These are phyloP conservation scores for Mellilla xanthometata DNA, from an alignment of 2,888 invertebrate genomes.

Conservation along the genomic window DNA sequence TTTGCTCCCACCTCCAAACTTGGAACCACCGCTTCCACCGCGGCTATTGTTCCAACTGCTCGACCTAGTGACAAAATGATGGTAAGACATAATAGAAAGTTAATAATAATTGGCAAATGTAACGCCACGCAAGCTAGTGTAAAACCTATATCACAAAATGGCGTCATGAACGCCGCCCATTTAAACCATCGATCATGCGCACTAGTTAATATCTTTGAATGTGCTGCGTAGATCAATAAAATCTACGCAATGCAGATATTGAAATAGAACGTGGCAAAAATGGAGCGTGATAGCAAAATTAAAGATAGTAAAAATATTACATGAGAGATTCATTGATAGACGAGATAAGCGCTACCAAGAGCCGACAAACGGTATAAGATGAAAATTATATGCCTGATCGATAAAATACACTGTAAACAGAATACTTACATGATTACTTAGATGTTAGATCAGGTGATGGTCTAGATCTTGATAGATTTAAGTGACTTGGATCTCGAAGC, in stretches of 20 bases:
- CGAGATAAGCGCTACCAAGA: no score
- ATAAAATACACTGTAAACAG: not conserved
- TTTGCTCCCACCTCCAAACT: constrained; percentile 48
- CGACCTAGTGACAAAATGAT: constrained; percentile 53
- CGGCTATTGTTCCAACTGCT: constrained; percentile 76
- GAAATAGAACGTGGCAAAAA: no score
- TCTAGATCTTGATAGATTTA: constrained; percentile 52
- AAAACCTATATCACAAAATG: constrained; percentile 23
- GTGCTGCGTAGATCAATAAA: constrained; percentile 16
- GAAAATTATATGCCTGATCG: constrained; percentile 2
- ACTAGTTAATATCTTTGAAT: not conserved
- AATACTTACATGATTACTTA: constrained; percentile 61
- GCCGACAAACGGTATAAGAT: not conserved
- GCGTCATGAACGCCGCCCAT: constrained; percentile 9
- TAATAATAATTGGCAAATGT: not conserved
- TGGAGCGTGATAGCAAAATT: no score
- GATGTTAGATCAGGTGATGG: constrained; percentile 34
- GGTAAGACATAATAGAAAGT: constrained; percentile 9
- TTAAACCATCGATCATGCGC: constrained; percentile 10
- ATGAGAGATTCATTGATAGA: no score
- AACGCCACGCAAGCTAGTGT: constrained; percentile 24
- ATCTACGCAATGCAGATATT: constrained; percentile 19
- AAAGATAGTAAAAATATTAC: no score
- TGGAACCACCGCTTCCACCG: constrained; percentile 70
- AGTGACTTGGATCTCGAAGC: constrained; percentile 45